Base-by-base conservation (phyloP, 2,888 invertebrate species). In the Baccha elongata region DNA sequence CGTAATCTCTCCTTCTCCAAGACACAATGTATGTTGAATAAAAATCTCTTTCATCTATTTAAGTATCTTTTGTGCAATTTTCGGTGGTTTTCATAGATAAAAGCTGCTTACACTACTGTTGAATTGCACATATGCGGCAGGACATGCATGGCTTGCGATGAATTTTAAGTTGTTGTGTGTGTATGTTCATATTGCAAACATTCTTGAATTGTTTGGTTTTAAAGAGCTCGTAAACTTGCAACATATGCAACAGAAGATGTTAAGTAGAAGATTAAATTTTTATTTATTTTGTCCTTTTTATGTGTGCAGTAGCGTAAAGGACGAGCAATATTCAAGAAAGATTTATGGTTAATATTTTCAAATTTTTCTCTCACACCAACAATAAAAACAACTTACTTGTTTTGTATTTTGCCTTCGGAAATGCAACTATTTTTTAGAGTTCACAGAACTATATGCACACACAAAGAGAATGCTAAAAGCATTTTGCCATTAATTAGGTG, bases 261-360 rank as follows among this genome's bases (percentile, higher is more conserved):
- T 80, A 64, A 74, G 35, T 71, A 55, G 75, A 69, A 71, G 76
- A 81, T 81, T 76, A 75, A 55, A 64, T 65, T 64, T 67, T 44
- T 65, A 44, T 64, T 73, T 67, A 50, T 73, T 44, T 65, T 37
- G 26, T 52, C 15, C 58, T 37, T 26, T 32, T 44, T 48, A 6
- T 32, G 8, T 32, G 29, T 32, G 29, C 23, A 5, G 3, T 50
- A 11, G 32, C 13, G 17, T 10, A 46, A 50, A 23, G 58, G 29
- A 32, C 21, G n/a, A n/a, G 48, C 52, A 29, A 58, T 50, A 53
- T 44, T 52, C 52, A 44, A 37, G 35, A 11, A 55, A 52, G 83
- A 83, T 78, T 83, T 83, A 83, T 72, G 62, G 62, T n/a, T 78
- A 72, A 78, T 83, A 73, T 83, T 83, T 83, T 81, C 53, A 71